Evolutionary conservation across 2,113 vertebrate genomes (phyloP), one percentile per base, ranked within the genome.

Genomic region (Phainopepla nitens): DNA sequence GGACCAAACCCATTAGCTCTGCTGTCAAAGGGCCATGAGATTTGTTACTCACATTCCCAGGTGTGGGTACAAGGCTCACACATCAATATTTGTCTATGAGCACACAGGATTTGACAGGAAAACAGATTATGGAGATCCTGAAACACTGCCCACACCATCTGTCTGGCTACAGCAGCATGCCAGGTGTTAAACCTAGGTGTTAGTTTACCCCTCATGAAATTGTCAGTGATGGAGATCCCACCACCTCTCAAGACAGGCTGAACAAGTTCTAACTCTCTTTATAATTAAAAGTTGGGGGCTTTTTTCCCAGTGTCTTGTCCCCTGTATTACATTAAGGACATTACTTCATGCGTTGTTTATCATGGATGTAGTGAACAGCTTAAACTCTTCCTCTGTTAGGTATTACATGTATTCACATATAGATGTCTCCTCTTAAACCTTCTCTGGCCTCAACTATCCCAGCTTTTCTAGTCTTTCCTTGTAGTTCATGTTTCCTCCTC

Each of bases 261-360:
- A 58, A 57, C 16, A 39, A 70, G 15, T 31, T 60, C 16, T 15
- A 85, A 54, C 12, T 51, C 7, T 0, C 14, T 61, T 44, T 45
- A 20, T 4, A 13, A 25, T 50, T 70, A 50, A n/a, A 53, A 44
- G 13, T 0, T 76, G 21, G 18, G 5, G 9, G 0, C 0, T 8
- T 27, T 58, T 35, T 58, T 2, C 7, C 49, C 65, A 19, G 3
- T 24, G 35, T 28, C 49, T 79, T 47, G 8, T 36, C 53, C 68
- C 14, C 44, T 53, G 45, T 42, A 14, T 29, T 33, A 41, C 31
- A 61, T 25, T 53, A 81, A 70, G 33, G 50, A 13, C 36, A 12
- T 16, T 73, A 49, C 22, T 57, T 54, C 42, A 20, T 58, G 44
- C 13, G 10, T 64, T 70, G 17, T 64, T 73, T 29, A 17, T 19